These are phyloP conservation scores for Carettochelys insculpta DNA, from an alignment of 2,113 vertebrate genomes.

Conservation along the genomic window DNA sequence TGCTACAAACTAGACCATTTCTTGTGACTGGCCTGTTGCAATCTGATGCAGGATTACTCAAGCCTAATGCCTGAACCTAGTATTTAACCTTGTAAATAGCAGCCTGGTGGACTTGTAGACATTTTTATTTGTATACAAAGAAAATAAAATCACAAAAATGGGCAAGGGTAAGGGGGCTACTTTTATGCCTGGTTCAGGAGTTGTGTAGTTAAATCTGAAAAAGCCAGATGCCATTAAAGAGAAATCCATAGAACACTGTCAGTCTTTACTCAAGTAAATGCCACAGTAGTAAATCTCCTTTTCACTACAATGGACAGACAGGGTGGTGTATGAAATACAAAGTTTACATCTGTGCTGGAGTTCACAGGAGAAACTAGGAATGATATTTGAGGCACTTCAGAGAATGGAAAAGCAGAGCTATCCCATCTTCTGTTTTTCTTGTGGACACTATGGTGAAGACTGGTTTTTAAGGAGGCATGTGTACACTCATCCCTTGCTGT, in stretches of 20 bases:
- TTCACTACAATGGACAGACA: too few species aligned
- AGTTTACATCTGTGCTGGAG: background rate
- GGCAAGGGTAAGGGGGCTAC: background rate
- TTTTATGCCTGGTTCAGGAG: background rate
- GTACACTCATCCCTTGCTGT: too few species aligned
- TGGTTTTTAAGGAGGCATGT: background rate
- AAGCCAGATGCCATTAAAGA: background rate
- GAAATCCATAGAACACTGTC: background rate
- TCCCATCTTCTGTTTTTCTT: background rate
- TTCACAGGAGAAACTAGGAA: background rate
- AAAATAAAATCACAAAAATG: background rate
- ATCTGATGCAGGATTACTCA: background rate
- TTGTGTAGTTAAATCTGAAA: background rate
- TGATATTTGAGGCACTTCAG: background rate
- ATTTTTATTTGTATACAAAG: background rate
- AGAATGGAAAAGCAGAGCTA: background rate
- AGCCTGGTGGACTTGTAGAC: background rate
- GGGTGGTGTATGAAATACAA: background rate
- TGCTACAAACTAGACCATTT: too few species aligned
- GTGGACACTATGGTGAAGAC: background rate
- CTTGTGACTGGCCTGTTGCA: background rate
- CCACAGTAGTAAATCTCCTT: too few species aligned
- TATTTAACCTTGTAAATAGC: background rate
- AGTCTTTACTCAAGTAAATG: background rate
- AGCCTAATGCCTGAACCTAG: background rate